phyloP scores from a whole-genome alignment of 37 sponge, comb jelly and placozoan species.

The Chondrosia reniformis region DNA sequence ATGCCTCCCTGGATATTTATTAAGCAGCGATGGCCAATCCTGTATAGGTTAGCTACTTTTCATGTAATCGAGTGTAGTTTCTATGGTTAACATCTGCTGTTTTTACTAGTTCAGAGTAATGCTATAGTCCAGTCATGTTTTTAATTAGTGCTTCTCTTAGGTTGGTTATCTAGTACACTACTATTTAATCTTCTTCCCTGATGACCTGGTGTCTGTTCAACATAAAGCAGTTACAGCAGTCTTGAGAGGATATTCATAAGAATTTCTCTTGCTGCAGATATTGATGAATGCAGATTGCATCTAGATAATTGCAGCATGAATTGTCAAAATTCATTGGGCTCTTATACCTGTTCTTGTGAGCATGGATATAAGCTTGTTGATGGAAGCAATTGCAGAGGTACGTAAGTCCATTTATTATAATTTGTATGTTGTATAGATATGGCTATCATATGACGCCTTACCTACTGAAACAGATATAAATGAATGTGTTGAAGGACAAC shows the following conservation, averaged over 20 bases:
- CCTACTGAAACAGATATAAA: neutral
- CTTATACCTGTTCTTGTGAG: neutral
- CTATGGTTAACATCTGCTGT: too few relatives aligned
- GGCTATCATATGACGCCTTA: too few relatives aligned
- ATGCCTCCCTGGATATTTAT: neutral
- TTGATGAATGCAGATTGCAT: conserved; percentile 3
- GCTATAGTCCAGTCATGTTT: too few relatives aligned
- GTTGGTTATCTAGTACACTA: neutral
- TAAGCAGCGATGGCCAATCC: neutral
- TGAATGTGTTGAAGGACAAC: conserved; percentile 9
- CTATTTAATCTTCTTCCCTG: neutral
- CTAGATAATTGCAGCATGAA: neutral
- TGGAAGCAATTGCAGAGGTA: neutral
- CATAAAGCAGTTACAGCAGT: too few relatives aligned
- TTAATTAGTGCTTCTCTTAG: neutral
- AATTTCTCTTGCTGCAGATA: neutral
- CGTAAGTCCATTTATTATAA: neutral
- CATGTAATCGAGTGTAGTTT: too few relatives aligned
- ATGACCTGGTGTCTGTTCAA: too few relatives aligned
- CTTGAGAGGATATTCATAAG: too few relatives aligned
- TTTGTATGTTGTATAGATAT: too few relatives aligned
- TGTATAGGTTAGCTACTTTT: neutral
- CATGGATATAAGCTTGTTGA: neutral
- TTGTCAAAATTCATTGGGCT: conserved; percentile 2
- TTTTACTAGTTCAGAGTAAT: neutral